A percentile compares a stretch with the other conserved stretches of the same genome.
Evolutionary conservation across 2,113 vertebrate species (phyloP).

Genomic region (Danionella cerebrum): DNA sequence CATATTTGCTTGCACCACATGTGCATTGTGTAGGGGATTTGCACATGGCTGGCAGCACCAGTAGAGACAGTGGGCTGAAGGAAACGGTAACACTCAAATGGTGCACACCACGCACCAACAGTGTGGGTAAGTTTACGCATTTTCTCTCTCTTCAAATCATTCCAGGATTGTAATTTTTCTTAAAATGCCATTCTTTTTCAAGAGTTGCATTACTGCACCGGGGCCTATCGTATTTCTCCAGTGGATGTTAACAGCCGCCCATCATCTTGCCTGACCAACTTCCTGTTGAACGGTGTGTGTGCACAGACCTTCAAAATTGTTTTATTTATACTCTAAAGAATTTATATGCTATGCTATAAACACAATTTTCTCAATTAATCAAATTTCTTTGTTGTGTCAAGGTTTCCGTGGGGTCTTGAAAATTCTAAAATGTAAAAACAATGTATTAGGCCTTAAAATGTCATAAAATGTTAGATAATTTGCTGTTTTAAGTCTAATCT

Average conservation of each 20-base stretch:
- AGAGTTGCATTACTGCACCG: conserved; percentile 97
- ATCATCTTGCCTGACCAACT: conserved; percentile 98
- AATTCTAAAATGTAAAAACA: no score
- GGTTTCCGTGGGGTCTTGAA: no score
- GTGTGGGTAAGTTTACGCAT: conserved; percentile 72
- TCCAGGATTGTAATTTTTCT: neutral
- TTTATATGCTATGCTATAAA: no score
- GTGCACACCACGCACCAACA: conserved; percentile 96
- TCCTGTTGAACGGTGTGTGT: conserved; percentile 88
- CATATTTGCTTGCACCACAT: no score
- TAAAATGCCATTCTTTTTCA: conserved; percentile 42
- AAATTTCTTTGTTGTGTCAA: no score
- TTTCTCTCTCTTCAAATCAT: neutral
- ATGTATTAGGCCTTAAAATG: no score
- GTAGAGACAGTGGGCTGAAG: conserved; percentile 82
- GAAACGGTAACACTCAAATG: conserved; percentile 95
- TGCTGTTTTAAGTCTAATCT: no score
- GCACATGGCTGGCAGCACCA: conserved; percentile 72
- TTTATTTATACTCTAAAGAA: no score
- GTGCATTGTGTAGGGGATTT: conserved; percentile 81
- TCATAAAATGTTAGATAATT: no score
- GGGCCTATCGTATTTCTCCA: conserved; percentile 92
- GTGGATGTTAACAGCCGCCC: conserved; percentile 97
- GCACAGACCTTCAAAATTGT: neutral
- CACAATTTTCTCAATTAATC: no score